A percentile compares a stretch with the other conserved stretches of the same genome.
These are phyloP conservation scores for Nymphalis c-album DNA, from an alignment of 2,888 invertebrate species.

Conservation along the genomic window DNA sequence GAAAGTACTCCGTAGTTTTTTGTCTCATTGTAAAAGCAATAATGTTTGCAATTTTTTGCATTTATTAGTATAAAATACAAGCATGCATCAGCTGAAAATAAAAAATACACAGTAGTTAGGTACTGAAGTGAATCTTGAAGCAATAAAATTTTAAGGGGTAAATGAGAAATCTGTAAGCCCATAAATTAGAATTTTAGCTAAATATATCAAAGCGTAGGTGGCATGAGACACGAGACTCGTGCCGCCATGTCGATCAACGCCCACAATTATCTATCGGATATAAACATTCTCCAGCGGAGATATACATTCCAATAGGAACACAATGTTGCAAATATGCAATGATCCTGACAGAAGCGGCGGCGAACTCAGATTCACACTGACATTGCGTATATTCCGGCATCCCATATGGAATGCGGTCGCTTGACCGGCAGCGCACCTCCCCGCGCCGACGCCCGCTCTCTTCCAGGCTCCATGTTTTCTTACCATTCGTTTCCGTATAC, in stretches of 20 bases:
- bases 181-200: conserved; percentile 24
- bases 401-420: conserved; percentile 80
- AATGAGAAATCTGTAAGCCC: not conserved
- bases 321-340: conserved; percentile 47
- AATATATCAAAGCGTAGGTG: conserved; percentile 33
- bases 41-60: too few relatives aligned
- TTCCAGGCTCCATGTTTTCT: conserved; percentile 76
- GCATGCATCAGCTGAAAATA: too few relatives aligned
- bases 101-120: too few relatives aligned
- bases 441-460: conserved; percentile 60
- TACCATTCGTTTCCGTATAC: conserved; percentile 70
- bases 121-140: too few relatives aligned
- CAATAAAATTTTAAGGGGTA: not conserved
- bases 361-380: conserved; percentile 70
- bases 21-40: too few relatives aligned
- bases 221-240: conserved; percentile 49
- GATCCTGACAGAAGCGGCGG: conserved; percentile 47
- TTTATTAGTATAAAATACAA: too few relatives aligned
- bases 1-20: too few relatives aligned
- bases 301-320: conserved; percentile 38
- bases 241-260: conserved; percentile 52
- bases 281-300: conserved; percentile 38
- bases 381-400: conserved; percentile 80
- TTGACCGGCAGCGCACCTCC: conserved; percentile 61
- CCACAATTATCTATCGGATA: conserved; percentile 40